Percentiles rank a stretch among this genome's conserved stretches.
These are phyloP conservation scores for Homarus americanus DNA, from an alignment of 1,140 invertebrate species.

Conservation along the genomic window DNA sequence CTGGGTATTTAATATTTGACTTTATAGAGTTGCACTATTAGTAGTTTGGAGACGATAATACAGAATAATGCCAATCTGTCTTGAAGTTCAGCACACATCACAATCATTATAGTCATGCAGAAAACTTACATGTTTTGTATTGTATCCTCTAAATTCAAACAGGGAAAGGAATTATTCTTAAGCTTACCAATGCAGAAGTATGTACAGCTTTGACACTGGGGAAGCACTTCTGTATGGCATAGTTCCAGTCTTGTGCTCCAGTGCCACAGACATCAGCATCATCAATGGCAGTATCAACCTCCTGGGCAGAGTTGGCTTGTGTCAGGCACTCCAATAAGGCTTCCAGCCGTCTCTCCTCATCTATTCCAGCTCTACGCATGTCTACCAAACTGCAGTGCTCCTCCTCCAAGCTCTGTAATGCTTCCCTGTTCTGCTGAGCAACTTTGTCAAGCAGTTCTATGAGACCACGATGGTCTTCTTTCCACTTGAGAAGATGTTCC, in stretches of 20 bases:
- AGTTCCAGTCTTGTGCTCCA: background rate
- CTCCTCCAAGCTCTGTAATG: background rate
- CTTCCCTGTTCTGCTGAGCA: background rate
- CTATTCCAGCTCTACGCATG: background rate
- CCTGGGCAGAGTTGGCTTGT: background rate
- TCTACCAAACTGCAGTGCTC: background rate
- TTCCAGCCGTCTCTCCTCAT: background rate
- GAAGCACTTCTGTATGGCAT: background rate
- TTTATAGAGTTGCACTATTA: too few relatives aligned
- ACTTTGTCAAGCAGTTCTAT: background rate
- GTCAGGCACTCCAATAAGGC: background rate
- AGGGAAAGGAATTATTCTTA: background rate
- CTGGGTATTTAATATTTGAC: too few relatives aligned
- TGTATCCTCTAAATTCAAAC: background rate
- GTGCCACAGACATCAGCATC: background rate
- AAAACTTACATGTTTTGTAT: too few relatives aligned
- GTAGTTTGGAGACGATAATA: too few relatives aligned
- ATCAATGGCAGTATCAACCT: background rate
- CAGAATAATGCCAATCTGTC: too few relatives aligned
- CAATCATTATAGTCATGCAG: too few relatives aligned
- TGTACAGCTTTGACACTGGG: background rate
- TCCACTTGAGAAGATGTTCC: background rate
- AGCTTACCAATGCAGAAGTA: background rate
- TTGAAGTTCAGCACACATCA: too few relatives aligned
- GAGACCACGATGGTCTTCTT: background rate